phyloP scores from a whole-genome alignment of 2,888 invertebrate species.

The Eristalis intricaria region DNA sequence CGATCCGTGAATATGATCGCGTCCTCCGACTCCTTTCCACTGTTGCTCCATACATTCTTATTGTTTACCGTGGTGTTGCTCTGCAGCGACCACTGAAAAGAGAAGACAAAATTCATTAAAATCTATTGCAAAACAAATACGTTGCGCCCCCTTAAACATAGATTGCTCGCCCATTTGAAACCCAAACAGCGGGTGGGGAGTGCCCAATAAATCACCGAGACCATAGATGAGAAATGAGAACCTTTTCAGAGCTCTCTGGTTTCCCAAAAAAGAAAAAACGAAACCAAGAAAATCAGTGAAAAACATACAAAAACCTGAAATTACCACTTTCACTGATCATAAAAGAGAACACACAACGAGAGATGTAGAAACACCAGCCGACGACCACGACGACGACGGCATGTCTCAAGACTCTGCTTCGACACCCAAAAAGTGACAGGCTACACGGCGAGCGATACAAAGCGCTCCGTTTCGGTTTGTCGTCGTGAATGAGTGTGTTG shows the following conservation, averaged over 20 bases:
- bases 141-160: constrained; percentile 3
- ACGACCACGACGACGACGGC: constrained; percentile 11
- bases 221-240: not conserved
- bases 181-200: not conserved
- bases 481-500: not conserved
- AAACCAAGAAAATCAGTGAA: not conserved
- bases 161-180: constrained; percentile 29
- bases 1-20: constrained; percentile 74
- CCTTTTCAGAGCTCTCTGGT: constrained; percentile 9
- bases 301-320: constrained; percentile 35
- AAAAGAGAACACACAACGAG: constrained; percentile 31
- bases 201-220: constrained; percentile 18
- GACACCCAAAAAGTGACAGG: constrained; percentile 32
- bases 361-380: constrained; percentile 2
- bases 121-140: constrained; percentile 19
- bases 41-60: constrained; percentile 77
- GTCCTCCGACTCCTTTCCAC: constrained; percentile 71
- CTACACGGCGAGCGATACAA: not conserved
- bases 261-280: not conserved
- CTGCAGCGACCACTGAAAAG: constrained; percentile 78
- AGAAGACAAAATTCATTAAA: constrained; percentile 23
- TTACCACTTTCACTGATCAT: constrained; percentile 61
- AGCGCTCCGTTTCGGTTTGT: constrained; percentile 6
- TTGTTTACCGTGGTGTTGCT: constrained; percentile 76
- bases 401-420: constrained; percentile 15